Evolutionary conservation across 2,797 vertebrate species (phyloP).

Genomic region (Euthynnus affinis): DNA sequence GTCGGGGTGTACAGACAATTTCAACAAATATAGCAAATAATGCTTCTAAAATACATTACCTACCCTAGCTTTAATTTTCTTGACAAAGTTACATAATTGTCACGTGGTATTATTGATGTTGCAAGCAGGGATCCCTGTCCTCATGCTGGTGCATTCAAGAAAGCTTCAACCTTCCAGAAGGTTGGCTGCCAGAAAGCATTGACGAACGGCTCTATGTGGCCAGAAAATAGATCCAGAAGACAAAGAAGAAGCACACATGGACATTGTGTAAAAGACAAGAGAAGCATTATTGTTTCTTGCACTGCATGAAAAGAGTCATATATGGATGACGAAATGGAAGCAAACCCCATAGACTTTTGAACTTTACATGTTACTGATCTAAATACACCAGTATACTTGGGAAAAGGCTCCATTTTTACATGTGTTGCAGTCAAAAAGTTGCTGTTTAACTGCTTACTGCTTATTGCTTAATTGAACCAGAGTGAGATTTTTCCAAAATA

Average conservation of each 20-base stretch:
- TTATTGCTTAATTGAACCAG: not conserved
- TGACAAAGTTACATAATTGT: too few species aligned
- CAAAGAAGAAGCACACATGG: not conserved
- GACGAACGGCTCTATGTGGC: not conserved
- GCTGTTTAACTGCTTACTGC: not conserved
- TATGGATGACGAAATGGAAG: too few species aligned
- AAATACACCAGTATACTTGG: too few species aligned
- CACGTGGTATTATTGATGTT: too few species aligned
- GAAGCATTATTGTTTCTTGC: not conserved
- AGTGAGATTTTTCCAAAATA: conserved; percentile 6
- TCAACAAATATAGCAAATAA: too few species aligned
- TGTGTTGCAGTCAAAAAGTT: not conserved
- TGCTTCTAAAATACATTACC: too few species aligned
- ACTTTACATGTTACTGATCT: too few species aligned
- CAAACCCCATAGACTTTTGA: too few species aligned
- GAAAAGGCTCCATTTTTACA: too few species aligned
- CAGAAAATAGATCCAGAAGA: conserved; percentile 7
- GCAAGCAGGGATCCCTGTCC: not conserved
- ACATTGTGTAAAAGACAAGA: not conserved
- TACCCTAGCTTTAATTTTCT: too few species aligned
- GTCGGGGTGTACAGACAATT: too few species aligned
- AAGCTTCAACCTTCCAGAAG: not conserved
- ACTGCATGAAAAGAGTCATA: too few species aligned
- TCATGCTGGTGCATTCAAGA: not conserved
- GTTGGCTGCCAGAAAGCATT: not conserved